Evolutionary conservation across 53 echinoderm and acorn worm species (phyloP), one percentile per base, ranked within the genome.

Genomic region (Patiria pectinifera): DNA sequence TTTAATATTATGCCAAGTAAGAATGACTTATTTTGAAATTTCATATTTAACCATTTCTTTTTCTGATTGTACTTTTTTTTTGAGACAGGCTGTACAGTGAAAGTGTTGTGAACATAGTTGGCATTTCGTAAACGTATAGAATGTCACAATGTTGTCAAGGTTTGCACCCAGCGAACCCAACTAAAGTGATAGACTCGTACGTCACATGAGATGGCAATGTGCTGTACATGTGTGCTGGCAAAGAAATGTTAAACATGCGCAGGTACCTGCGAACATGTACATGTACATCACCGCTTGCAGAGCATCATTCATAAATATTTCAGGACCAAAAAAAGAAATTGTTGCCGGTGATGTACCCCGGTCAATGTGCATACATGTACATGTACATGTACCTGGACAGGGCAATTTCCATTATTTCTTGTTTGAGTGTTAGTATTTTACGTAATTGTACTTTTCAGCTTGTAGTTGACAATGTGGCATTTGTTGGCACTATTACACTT

Each of bases 111-210:
- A 79, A 46, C 5, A 18, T 18, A 79, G 46, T 79, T 45, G 19
- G 80, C 80, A 79, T 79, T 46, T 74, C 6, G 24, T 79, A 45
- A 18, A 12, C 22, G 16, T 15, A 79, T 79, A 10, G 11, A 46
- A 47, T 79, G 80, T 46, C 80, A 79, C 80, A 79, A 79, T 79
- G 80, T 14, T 45, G 45, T 78, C 35, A 78, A 78, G 6, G 11
- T n/a, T 45, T 0, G 78, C 78, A 78, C 78, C 78, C 48, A 46
- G 5, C 47, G 80, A 79, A 47, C 80, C 43, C 48, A 43, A 47
- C 3, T 45, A 19, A 19, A 47, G 80, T 79, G 45, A 79, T 8
- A 19, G 80, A 76, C 25, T 11, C 3, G 53, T 53, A 53, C 15
- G 3, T 14, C 66, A 66, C 66, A 66, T 2, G 53, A 53, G 53